Conservation (phyloP, 2,888 invertebrate genomes). For the Cephus pulcher region DNA sequence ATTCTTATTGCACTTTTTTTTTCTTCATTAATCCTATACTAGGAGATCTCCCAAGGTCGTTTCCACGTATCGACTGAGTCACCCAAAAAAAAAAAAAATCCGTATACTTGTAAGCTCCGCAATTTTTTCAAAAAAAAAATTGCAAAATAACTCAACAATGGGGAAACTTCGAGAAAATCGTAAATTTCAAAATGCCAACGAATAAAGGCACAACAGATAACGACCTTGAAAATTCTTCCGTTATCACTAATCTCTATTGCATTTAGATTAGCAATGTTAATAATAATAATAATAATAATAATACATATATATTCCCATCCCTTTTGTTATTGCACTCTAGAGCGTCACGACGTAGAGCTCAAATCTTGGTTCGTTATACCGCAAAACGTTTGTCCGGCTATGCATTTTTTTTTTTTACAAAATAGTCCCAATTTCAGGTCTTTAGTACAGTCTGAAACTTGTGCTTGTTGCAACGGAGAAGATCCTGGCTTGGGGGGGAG, state of each 20-base stretch:
- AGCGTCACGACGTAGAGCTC: not conserved
- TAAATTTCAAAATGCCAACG: not conserved
- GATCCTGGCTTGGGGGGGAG: conserved; percentile 29
- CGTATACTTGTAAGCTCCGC: not conserved
- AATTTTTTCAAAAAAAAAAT: not conserved
- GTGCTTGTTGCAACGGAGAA: conserved; percentile 62
- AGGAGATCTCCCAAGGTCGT: not conserved
- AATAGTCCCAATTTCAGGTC: conserved; percentile 7
- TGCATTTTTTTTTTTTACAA: conserved; percentile 8
- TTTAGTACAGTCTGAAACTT: conserved; percentile 35
- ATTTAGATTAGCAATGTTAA: not conserved
- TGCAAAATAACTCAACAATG: not conserved
- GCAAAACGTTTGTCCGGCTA: not conserved
- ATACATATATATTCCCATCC: not conserved
- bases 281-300: not conserved
- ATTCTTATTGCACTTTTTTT: conserved; percentile 49
- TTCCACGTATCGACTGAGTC: not conserved
- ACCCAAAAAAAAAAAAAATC: not conserved
- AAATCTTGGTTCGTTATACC: not conserved
- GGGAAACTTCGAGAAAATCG: not conserved
- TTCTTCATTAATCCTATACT: not conserved
- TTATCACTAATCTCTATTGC: not conserved
- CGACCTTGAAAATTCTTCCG: not conserved
- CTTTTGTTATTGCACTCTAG: not conserved
- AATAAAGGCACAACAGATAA: not conserved